These are phyloP conservation scores for Cantharis lateralis DNA, from an alignment of 2,888 invertebrate genomes.

Conservation along the genomic window DNA sequence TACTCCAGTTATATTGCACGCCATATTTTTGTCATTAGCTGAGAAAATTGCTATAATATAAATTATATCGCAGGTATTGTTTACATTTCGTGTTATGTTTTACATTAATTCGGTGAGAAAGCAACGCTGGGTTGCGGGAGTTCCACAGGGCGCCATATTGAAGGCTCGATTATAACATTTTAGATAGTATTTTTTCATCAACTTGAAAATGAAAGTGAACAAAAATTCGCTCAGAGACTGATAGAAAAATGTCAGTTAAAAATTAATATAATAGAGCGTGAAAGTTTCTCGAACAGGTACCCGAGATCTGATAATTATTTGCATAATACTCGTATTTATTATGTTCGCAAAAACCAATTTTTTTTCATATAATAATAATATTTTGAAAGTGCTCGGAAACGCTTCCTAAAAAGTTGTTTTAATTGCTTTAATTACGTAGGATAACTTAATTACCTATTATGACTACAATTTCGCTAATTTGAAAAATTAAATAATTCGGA, in stretches of 20 bases:
- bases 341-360: background rate
- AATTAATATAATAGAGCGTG: background rate
- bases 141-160: background rate
- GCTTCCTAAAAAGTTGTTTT: background rate
- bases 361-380: background rate
- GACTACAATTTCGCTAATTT: background rate
- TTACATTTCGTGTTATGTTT: background rate
- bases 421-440: background rate
- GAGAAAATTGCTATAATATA: background rate
- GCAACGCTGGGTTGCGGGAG: background rate
- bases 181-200: background rate
- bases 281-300: background rate
- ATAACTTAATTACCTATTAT: background rate
- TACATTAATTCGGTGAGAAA: background rate
- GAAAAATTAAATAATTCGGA: background rate
- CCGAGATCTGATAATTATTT: background rate
- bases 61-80: background rate
- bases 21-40: background rate
- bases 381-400: background rate
- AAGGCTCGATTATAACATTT: background rate
- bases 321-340: background rate
- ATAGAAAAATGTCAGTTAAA: background rate
- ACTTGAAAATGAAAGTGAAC: background rate
- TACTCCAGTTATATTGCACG: background rate
- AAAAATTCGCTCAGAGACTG: background rate